Base-by-base conservation (phyloP, 1,140 invertebrate genomes). In the Drosophila novamexicana region DNA sequence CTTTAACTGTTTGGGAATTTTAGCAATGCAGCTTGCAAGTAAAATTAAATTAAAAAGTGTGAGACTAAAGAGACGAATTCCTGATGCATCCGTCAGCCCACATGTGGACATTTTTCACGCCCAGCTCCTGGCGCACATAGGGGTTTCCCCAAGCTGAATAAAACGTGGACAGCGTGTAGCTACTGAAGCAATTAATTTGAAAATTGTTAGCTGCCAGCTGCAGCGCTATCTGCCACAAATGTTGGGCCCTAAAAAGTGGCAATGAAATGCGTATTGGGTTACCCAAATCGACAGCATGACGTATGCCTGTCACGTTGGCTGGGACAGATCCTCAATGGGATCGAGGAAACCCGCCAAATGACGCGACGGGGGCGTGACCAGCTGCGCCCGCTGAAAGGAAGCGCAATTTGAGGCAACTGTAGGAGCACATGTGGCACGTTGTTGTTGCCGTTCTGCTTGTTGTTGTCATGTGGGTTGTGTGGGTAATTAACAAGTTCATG, bases 311-410 rank as follows among this genome's bases (percentile, higher is more conserved):
- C 83, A 89, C 84, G 84, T 77, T 47, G 34, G 34, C 5, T 32
- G 54, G 58, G 71, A 79, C 72, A 50, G 50, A 73, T 81, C 79
- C 39, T 44, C 66, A 53, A 54, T 57, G 68, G 49, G 63, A 76
- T 74, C 54, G 69, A 79, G 77, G 84, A 89, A 88, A 78, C 84
- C 84, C 69, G 66, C 83, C 69, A 86, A 86, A 88, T 86, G 82
- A 54, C 58, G 36, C 58, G 42, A 69, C 54, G 49, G 57, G 76
- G 73, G 73, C 67, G 65, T 75, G 72, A 14, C 65, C 16, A 29
- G 42, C 16, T 36, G 16, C 6, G 47, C 12, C 22, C 4, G 22
- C 22, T 5, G 22, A 49, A 66, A 81, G 68, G 79, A 81, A 54
- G 74, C 50, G 69, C 45, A 50, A 39, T 56, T 40, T 52, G 72